Conservation (phyloP, 2,113 vertebrate species). For the Uropsilus gracilis region DNA sequence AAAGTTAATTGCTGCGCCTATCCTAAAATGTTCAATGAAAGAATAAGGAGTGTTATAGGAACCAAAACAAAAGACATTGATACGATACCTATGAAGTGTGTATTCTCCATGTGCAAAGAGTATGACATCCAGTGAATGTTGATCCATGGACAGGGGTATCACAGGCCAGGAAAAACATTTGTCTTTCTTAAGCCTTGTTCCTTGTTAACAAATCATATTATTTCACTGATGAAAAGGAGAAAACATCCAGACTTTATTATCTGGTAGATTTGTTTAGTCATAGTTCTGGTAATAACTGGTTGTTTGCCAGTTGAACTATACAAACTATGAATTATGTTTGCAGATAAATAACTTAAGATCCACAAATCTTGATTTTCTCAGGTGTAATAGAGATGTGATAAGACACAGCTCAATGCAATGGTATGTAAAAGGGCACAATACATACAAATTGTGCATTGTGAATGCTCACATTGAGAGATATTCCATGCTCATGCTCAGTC, state of each 20-base stretch:
- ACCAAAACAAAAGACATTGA: neutral
- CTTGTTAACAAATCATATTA: neutral
- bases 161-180: neutral
- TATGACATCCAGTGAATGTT: neutral
- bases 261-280: neutral
- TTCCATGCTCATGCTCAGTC: neutral
- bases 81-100: neutral
- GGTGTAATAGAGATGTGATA: neutral
- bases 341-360: neutral
- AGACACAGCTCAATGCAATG: neutral
- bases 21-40: neutral
- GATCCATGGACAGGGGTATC: neutral
- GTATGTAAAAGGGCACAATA: neutral
- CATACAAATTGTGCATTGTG: accelerated
- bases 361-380: neutral
- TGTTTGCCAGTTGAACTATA: no score
- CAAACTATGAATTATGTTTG: no score
- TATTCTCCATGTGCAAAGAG: neutral
- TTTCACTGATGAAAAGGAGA: neutral
- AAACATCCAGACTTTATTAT: neutral
- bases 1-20: neutral
- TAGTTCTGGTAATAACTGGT: neutral
- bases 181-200: neutral
- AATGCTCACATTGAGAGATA: neutral
- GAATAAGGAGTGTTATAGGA: neutral